Percentiles rank a stretch among this genome's conserved stretches.
Conservation (phyloP, 1,140 invertebrate genomes). For the Cyclargus thomasi region DNA sequence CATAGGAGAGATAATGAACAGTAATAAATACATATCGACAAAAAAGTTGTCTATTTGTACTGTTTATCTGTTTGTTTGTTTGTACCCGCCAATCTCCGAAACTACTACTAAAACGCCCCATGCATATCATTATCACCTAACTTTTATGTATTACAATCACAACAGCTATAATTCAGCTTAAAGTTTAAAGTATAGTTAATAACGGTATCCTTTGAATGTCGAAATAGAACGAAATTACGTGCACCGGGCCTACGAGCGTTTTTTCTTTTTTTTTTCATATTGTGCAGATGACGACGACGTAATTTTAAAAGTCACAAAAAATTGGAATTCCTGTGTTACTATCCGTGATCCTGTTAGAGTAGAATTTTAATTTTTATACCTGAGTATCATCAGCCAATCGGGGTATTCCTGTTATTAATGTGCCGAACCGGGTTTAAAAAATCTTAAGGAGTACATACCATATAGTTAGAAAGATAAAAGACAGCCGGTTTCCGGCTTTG, state of each 20-base stretch:
- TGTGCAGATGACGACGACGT: constrained; percentile 12
- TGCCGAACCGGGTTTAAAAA: not conserved
- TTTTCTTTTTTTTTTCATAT: constrained; percentile 8
- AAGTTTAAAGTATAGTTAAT: not conserved
- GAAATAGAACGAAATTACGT: constrained; percentile 12
- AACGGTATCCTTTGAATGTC: constrained; percentile 1
- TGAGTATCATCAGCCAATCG: not conserved
- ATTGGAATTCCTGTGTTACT: not conserved
- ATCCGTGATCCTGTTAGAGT: not conserved
- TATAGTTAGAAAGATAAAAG: too few relatives aligned
- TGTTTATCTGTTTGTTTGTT: too few relatives aligned
- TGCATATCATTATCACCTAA: too few relatives aligned
- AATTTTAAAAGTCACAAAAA: constrained; percentile 5
- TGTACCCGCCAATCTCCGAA: too few relatives aligned
- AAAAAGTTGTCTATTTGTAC: too few relatives aligned
- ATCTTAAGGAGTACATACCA: too few relatives aligned
- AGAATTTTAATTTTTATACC: not conserved
- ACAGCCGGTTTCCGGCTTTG: too few relatives aligned
- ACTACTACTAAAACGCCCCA: too few relatives aligned
- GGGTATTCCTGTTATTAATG: not conserved
- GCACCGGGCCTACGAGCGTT: constrained; percentile 6
- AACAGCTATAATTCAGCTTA: not conserved
- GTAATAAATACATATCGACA: too few relatives aligned
- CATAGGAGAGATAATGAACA: too few relatives aligned
- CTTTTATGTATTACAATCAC: too few relatives aligned